phyloP scores from a whole-genome alignment of 1,140 invertebrate species.

The Drosophila ogumai region DNA sequence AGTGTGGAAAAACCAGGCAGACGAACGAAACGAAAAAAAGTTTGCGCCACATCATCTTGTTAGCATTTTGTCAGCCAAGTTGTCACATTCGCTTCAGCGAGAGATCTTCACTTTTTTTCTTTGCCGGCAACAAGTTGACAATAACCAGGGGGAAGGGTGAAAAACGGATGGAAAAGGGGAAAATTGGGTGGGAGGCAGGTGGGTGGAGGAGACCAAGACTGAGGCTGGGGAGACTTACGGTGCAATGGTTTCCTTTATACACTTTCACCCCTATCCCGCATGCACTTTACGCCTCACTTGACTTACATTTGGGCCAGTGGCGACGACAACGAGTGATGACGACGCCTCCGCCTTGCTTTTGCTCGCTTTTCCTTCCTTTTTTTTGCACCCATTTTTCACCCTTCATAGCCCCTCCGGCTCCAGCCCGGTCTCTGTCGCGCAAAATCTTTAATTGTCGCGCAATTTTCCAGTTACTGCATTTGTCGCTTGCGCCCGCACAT shows the following conservation, averaged over 20 bases:
- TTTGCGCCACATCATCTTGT: constrained; percentile 77
- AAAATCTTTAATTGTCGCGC: constrained; percentile 84
- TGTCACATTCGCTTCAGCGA: constrained; percentile 69
- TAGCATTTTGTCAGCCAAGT: constrained; percentile 82
- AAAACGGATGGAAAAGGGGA: neutral
- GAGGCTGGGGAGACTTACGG: constrained; percentile 15
- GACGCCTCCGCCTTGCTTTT: constrained; percentile 47
- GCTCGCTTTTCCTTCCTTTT: constrained; percentile 3
- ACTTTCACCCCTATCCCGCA: constrained; percentile 42
- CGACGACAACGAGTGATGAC: constrained; percentile 16
- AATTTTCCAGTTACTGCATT: constrained; percentile 84
- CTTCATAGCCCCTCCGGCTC: neutral
- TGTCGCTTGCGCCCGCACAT: constrained; percentile 50
- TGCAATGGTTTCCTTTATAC: constrained; percentile 35
- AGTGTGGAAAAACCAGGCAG: constrained; percentile 34
- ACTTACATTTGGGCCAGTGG: constrained; percentile 70
- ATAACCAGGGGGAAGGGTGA: constrained; percentile 4
- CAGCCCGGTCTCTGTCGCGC: constrained; percentile 18
- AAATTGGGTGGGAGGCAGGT: neutral
- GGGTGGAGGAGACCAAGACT: neutral
- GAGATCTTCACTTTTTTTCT: constrained; percentile 21
- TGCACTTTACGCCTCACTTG: constrained; percentile 78
- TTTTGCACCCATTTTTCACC: neutral
- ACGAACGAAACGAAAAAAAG: constrained; percentile 44
- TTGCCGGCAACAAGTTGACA: constrained; percentile 72